Base-by-base conservation (phyloP, 2,113 vertebrate species). In the Oplegnathus fasciatus region DNA sequence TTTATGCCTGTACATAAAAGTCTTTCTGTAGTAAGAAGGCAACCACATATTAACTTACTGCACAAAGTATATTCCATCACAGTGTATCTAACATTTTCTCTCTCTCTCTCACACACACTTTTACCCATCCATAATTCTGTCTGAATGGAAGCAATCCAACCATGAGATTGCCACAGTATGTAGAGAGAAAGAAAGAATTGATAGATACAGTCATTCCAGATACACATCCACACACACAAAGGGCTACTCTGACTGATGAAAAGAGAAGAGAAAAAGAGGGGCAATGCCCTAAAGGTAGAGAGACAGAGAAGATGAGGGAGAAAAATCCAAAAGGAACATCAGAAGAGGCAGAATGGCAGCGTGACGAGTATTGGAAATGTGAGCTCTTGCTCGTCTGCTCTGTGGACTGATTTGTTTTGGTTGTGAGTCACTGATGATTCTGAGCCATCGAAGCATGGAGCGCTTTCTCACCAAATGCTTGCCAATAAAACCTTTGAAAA, bases 381-480 rank as follows among this genome's bases (percentile, higher is more conserved):
- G 83, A 90, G 80, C 46, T 9, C 70, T 84, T 10, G 78, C 82
- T 84, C 22, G 60, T 89, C 78, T 67, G 67, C 85, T 87, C 61
- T 24, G 78, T 74, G 68, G 85, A 78, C 81, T 61, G 81, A 89
- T 90, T 91, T 82, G 88, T 86, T 90, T 66, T 85, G 89, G 91
- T 86, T 68, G 87, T 93, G 91, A 94, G 84, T 94, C 93, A 92
- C 70, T 24, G 64, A 91, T 55, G 76, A 86, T 79, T 84, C 74
- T 57, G 44, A 87, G 77, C 70, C 67, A 75, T 70, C 42, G 15
- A 78, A 60, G 28, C 78, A 75, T 7, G 32, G 34, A 83, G 67
- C 62, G 44, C 80, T 68, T 72, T 86, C 88, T 80, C 85, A 64
- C 75, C 26, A 34, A 79, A 85, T 3, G 69, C 54, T 64, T 72